These are phyloP conservation scores for Sipha maydis DNA, from an alignment of 2,888 invertebrate species.

Conservation along the genomic window DNA sequence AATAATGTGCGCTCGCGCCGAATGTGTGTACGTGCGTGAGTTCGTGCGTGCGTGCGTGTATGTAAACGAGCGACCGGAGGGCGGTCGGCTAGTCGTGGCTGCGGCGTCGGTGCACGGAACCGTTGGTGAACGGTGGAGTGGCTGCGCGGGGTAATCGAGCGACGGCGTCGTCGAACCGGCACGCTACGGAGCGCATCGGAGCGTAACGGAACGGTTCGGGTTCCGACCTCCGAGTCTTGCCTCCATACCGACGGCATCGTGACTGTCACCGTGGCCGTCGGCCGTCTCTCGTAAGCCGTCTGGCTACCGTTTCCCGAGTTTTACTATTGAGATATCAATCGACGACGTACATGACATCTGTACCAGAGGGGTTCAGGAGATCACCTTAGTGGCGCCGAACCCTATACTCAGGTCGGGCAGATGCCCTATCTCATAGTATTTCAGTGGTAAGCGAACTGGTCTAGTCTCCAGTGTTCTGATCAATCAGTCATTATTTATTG, in stretches of 20 bases:
- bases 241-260: background rate
- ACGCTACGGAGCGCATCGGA: background rate
- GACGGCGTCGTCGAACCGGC: constrained; percentile 27
- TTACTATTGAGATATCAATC: no score
- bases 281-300: no score
- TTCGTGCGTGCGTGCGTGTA: constrained; percentile 66
- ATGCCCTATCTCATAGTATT: no score
- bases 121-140: background rate
- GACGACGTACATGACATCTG: no score
- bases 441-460: no score
- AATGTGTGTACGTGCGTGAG: constrained; percentile 65
- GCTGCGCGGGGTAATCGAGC: background rate
- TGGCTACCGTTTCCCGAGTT: no score
- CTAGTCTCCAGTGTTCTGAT: no score
- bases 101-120: background rate
- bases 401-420: no score
- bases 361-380: no score
- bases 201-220: background rate
- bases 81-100: background rate
- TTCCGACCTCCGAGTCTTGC: background rate
- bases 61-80: background rate
- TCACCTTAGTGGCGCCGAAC: no score
- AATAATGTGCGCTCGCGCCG: constrained; percentile 66
- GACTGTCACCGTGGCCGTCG: no score
- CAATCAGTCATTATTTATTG: no score